Percentiles rank a stretch among this genome's conserved stretches.
Conservation (phyloP, 2,888 invertebrate species). For the Rhorus exstirpatorius region DNA sequence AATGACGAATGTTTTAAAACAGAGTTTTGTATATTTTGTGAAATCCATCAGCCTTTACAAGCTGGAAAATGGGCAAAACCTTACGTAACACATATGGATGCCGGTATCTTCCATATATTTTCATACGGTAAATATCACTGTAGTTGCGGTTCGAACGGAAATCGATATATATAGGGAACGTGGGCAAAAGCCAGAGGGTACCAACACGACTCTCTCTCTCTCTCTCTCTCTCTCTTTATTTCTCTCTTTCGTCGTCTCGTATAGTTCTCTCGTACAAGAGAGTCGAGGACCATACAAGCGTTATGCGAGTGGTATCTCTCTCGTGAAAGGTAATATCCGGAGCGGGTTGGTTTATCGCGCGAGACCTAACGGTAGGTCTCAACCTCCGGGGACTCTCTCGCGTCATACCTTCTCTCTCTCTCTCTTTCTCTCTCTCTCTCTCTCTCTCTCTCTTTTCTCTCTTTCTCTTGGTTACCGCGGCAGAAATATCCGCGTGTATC, state of each 20-base stretch:
- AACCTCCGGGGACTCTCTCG: slow-evolving; percentile 70
- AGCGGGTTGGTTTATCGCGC: slow-evolving; percentile 77
- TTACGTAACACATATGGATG: neutral
- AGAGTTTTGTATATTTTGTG: neutral
- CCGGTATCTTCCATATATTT: neutral
- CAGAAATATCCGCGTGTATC: slow-evolving; percentile 60
- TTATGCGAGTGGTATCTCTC: slow-evolving; percentile 58
- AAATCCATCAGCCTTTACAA: neutral
- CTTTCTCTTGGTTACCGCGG: slow-evolving; percentile 67
- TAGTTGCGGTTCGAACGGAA: slow-evolving; percentile 28
- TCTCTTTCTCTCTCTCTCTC: slow-evolving; percentile 70
- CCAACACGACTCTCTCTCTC: no score
- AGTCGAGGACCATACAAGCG: slow-evolving; percentile 41
- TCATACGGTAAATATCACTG: slow-evolving; percentile 2
- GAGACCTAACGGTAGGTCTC: slow-evolving; percentile 79
- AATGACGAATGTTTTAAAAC: no score
- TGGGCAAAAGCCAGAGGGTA: slow-evolving; percentile 29
- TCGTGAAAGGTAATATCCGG: slow-evolving; percentile 72
- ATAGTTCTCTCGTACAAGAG: slow-evolving; percentile 42
- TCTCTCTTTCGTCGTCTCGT: slow-evolving; percentile 40
- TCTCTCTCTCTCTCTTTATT: slow-evolving; percentile 5
- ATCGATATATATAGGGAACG: slow-evolving; percentile 39
- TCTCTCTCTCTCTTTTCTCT: slow-evolving; percentile 61
- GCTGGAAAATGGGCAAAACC: neutral
- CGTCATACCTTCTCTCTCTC: slow-evolving; percentile 75